A percentile compares a stretch with the other conserved stretches of the same genome.
Conservation (phyloP, 2,797 vertebrate species). For the Heliangelus exortis region DNA sequence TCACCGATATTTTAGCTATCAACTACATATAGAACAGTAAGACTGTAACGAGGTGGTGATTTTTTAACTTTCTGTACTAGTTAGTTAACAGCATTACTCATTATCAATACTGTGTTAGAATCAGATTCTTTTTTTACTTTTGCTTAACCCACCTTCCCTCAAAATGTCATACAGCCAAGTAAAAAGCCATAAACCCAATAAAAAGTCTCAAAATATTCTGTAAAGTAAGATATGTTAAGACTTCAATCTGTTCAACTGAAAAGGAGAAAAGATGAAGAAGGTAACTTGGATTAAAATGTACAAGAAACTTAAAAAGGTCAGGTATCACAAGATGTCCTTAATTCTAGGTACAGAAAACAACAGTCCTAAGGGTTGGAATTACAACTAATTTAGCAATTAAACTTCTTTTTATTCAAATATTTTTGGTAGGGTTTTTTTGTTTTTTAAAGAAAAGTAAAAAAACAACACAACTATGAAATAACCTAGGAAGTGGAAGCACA, state of each 20-base stretch:
- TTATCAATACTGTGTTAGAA: neutral
- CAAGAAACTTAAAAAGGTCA: neutral
- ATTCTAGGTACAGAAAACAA: neutral
- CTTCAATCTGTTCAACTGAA: neutral
- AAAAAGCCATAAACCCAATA: neutral
- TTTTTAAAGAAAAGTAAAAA: neutral
- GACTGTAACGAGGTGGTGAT: neutral
- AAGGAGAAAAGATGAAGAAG: neutral
- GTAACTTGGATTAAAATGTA: neutral
- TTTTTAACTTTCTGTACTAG: neutral
- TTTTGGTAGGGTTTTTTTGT: neutral
- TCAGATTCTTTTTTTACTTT: neutral
- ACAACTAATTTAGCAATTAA: neutral
- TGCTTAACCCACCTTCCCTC: rapidly evolving
- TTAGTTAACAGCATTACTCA: neutral
- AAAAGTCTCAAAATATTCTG: neutral
- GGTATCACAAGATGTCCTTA: neutral
- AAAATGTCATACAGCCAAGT: neutral
- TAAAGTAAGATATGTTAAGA: neutral
- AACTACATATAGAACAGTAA: neutral
- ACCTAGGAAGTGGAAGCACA: neutral
- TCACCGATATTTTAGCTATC: neutral
- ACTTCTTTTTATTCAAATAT: rapidly evolving
- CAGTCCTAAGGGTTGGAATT: neutral
- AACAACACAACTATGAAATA: neutral